phyloP scores from a whole-genome alignment of 1,140 invertebrate genomes.

The Acromyrmex echinatior region DNA sequence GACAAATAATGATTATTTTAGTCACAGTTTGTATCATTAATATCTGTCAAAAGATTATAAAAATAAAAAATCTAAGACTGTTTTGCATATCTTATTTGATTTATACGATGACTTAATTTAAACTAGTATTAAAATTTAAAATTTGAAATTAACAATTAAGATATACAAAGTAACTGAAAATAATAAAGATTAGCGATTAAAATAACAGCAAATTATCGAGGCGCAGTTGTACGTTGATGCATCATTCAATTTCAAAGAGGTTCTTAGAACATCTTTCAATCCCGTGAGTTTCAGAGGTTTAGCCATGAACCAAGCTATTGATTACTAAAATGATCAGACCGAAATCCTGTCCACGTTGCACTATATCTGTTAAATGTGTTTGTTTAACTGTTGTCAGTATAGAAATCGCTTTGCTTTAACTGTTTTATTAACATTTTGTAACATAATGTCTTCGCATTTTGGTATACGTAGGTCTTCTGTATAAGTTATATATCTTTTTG shows the following conservation, averaged over 20 bases:
- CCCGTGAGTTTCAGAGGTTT: background rate
- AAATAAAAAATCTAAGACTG: background rate
- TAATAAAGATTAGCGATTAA: background rate
- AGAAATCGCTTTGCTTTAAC: background rate
- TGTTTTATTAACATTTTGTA: background rate
- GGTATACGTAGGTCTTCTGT: background rate
- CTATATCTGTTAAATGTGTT: background rate
- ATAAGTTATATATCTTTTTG: background rate
- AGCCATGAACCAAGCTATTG: background rate
- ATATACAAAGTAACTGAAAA: background rate
- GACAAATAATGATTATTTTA: background rate
- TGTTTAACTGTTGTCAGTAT: background rate
- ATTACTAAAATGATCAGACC: background rate
- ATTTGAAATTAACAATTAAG: background rate
- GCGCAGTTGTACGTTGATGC: slow-evolving; percentile 19
- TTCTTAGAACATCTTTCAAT: slow-evolving; percentile 7
- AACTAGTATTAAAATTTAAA: background rate
- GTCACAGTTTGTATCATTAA: slow-evolving; percentile 3
- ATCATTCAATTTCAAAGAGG: background rate
- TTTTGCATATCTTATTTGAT: background rate
- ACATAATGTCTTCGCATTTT: background rate
- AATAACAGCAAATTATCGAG: slow-evolving; percentile 37
- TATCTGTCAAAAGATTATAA: slow-evolving; percentile 13
- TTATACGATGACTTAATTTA: background rate
- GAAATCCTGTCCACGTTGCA: slow-evolving; percentile 5